Base-by-base conservation (phyloP, 2,888 invertebrate species). In the Cheilosia scutellata region DNA sequence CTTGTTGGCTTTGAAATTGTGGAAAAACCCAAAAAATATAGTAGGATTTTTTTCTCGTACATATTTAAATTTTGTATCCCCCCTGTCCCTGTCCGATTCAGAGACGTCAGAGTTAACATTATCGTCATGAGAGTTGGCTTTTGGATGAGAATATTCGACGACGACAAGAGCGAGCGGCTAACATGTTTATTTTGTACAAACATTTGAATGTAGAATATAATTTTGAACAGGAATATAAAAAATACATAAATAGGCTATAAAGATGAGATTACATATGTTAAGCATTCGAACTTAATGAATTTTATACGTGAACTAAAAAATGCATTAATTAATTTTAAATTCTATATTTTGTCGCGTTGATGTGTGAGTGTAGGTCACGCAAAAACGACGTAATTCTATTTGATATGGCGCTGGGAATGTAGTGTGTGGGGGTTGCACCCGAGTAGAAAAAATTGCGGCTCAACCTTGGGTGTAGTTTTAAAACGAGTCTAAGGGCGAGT, bases 1-100 rank as follows among this genome's bases (percentile, higher is more conserved):
- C 71, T 86, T 63, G 82, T 68, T 86, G 75, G 71, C 80, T 86
- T 86, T 82, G 80, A 82, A 86, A 82, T 76, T 86, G 60, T 86
- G 82, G 82, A 60, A 86, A 82, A 86, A 86, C 76, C 86, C 86
- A 86, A 82, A 62, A 82, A 83, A 66, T 31, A 65, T 65, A 57
- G 25, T 57, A 29, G 5, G 13, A 63, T 60, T n/a, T 68, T 55
- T 55, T 44, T 72, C 47, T 62, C 20, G 72, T 40, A 72, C 58
- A 58, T 70, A 79, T 84, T 84, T 60, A 55, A 80, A 78, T 79
- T 80, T 65, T 66, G 53, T 74, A 37, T 20, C 42, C 49, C 58
- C 42, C 27, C 5, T 27, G 33, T 49, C 42, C 27, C 5, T 27
- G 33, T 49, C 33, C 13, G 9, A 11, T 16, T n/a, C 7, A 6